Base-by-base conservation (phyloP, 1,140 invertebrate genomes). In the Trialeurodes vaporariorum region DNA sequence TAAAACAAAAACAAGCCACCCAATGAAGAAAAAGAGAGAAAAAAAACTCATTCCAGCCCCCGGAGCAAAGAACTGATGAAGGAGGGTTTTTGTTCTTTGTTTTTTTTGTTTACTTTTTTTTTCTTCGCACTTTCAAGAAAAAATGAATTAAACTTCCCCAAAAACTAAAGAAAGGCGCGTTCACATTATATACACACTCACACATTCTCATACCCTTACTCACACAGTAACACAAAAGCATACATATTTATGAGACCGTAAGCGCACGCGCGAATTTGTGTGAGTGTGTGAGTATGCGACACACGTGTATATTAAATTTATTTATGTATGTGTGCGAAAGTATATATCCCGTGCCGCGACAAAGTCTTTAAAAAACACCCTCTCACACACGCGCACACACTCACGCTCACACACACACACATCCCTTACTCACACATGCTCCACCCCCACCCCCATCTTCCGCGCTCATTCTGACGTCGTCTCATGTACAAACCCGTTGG, bases 341-440 rank as follows among this genome's bases (percentile, higher is more conserved):
- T 49, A 49, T 49, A 49, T 49, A 17, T 49, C 5, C 34, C 34
- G 34, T 49, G 34, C 34, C 34, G 34, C 34, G 34, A 49, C 34
- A 49, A 49, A 49, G 34, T 49, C 34, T 49, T 49, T 49, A 49
- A 49, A 61, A 25, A 63, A 25, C 65, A n/a, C 66, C 17, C 27
- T 21, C n/a, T n/a, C n/a, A n/a, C n/a, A n/a, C n/a, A n/a, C n/a
- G n/a, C n/a, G n/a, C n/a, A n/a, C n/a, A n/a, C n/a, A n/a, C n/a
- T n/a, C n/a, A n/a, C n/a, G n/a, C n/a, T n/a, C n/a, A n/a, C n/a
- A n/a, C n/a, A n/a, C n/a, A n/a, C n/a, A n/a, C n/a, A n/a, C n/a
- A n/a, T n/a, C n/a, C n/a, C n/a, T n/a, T n/a, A n/a, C n/a, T n/a
- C n/a, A n/a, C 34, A 17, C 34, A 34, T n/a, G 1, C 63, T 23